Percentiles rank a stretch among this genome's conserved stretches.
These are phyloP conservation scores for Burhinus bistriatus DNA, from an alignment of 2,113 vertebrate genomes.

Conservation along the genomic window DNA sequence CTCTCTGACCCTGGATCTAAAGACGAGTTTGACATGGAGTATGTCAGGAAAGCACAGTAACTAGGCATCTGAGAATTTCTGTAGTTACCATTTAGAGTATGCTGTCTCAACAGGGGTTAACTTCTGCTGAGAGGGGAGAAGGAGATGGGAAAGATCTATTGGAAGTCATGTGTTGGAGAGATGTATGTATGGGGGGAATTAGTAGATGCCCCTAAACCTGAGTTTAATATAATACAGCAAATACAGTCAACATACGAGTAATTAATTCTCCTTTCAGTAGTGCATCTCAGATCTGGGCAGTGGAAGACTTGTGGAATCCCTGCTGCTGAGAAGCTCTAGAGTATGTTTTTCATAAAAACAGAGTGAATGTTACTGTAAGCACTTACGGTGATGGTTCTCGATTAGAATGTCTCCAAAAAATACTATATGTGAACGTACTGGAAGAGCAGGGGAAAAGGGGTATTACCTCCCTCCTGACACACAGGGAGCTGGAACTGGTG, in stretches of 20 bases:
- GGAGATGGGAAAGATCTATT: neutral
- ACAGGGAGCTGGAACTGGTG: neutral
- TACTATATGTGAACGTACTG: neutral
- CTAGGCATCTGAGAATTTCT: neutral
- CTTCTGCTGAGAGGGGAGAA: neutral
- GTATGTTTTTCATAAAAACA: neutral
- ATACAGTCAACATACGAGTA: neutral
- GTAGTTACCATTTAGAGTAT: neutral
- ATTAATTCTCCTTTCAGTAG: neutral
- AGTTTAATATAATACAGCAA: neutral
- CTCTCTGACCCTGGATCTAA: neutral
- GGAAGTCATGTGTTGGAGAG: neutral
- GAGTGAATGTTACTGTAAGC: neutral
- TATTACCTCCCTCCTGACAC: neutral
- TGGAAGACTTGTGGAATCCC: neutral
- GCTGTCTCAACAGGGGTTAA: neutral
- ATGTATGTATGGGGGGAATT: neutral
- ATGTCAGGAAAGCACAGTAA: neutral
- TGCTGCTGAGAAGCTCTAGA: neutral
- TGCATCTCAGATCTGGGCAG: neutral
- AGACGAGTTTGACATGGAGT: fast-evolving
- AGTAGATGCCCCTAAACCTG: neutral
- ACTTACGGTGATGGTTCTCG: neutral
- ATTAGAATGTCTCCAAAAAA: neutral
- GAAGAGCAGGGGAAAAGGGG: neutral